Evolutionary conservation across 2,113 vertebrate species (phyloP).

Genomic region (Thryonomys swinderianus): DNA sequence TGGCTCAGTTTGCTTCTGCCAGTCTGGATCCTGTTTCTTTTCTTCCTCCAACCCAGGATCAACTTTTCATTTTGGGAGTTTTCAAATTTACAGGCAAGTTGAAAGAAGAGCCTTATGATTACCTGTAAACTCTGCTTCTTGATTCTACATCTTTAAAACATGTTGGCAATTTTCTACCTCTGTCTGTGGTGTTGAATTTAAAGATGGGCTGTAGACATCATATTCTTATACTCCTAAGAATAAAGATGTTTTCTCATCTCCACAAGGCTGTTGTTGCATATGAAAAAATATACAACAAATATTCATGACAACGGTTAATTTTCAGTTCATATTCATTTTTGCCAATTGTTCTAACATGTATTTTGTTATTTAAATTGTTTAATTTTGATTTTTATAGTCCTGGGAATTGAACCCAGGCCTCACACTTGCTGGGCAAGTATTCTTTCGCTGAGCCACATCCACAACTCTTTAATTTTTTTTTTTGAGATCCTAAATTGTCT

Average conservation of each 20-base stretch:
- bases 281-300: not conserved
- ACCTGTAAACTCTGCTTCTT: not conserved
- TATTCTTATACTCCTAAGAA: not conserved
- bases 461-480: not conserved
- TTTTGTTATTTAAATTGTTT: not conserved
- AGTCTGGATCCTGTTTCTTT: not conserved
- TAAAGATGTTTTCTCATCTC: not conserved
- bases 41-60: not conserved
- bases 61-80: constrained; percentile 53
- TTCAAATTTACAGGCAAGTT: constrained; percentile 56
- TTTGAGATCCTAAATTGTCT: not conserved
- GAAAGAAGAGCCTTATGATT: not conserved
- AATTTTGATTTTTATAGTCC: not conserved
- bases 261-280: too few relatives aligned
- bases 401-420: not conserved
- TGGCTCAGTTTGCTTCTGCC: not conserved
- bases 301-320: not conserved
- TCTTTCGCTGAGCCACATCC: not conserved
- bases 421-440: not conserved
- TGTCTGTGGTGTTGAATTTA: not conserved
- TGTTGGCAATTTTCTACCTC: not conserved
- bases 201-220: not conserved
- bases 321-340: not conserved
- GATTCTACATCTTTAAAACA: not conserved
- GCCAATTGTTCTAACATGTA: not conserved